phyloP scores from a whole-genome alignment of 2,113 vertebrate species.

The Pelodiscus sinensis region DNA sequence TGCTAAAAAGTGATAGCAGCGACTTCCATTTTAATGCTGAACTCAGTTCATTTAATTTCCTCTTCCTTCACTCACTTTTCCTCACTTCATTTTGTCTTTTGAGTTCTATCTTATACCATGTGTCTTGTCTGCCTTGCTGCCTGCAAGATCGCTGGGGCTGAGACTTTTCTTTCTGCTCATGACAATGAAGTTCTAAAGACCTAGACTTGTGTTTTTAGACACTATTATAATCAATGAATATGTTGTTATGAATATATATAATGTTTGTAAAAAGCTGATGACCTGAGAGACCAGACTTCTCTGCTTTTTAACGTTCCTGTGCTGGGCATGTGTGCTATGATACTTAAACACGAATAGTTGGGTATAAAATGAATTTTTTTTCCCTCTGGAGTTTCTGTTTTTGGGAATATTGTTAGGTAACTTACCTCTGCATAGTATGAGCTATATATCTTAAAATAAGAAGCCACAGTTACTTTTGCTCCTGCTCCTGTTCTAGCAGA shows the following conservation, averaged over 20 bases:
- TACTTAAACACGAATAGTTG: background rate
- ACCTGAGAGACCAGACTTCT: background rate
- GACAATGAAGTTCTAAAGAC: fast-evolving
- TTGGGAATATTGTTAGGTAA: background rate
- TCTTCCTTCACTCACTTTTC: background rate
- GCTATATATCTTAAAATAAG: background rate
- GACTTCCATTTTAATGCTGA: conserved; percentile 22
- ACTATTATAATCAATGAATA: background rate
- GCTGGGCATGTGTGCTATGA: background rate
- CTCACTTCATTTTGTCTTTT: background rate
- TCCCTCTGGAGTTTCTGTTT: background rate
- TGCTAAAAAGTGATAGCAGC: background rate
- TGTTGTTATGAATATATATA: background rate
- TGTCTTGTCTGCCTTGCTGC: background rate
- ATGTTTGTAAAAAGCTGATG: background rate
- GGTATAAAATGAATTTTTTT: background rate
- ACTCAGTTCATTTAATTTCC: background rate
- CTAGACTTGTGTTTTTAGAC: background rate
- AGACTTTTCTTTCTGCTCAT: background rate
- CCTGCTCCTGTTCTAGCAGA: background rate
- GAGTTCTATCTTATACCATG: background rate
- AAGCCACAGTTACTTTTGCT: no score
- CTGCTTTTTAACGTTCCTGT: background rate
- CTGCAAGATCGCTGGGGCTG: background rate
- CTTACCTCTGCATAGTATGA: background rate